Percentiles rank a stretch among this genome's conserved stretches.
These are phyloP conservation scores for Zootermopsis nevadensis DNA, from an alignment of 2,888 invertebrate genomes.

Conservation along the genomic window DNA sequence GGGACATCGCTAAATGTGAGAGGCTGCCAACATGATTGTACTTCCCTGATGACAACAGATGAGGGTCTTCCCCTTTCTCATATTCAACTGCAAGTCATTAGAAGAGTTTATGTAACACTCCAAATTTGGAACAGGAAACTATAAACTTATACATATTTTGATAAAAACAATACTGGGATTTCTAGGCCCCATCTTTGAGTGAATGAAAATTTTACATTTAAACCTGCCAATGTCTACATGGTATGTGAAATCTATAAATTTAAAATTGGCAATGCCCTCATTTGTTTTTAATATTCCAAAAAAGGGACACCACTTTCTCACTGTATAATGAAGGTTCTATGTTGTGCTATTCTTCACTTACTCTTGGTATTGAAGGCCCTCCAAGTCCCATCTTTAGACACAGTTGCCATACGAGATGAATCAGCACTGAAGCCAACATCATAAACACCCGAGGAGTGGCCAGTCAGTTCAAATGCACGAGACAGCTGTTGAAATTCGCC, in stretches of 20 bases:
- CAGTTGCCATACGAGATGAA: constrained; percentile 83
- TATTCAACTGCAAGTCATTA: constrained; percentile 76
- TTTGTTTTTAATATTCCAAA: too few relatives aligned
- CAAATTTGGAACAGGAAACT: too few relatives aligned
- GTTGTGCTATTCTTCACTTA: constrained; percentile 62
- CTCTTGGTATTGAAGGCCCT: constrained; percentile 87
- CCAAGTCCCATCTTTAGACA: constrained; percentile 91
- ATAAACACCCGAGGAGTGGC: constrained; percentile 84
- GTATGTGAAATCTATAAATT: too few relatives aligned
- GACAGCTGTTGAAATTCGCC: constrained; percentile 81
- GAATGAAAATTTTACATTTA: too few relatives aligned
- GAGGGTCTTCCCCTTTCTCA: constrained; percentile 81
- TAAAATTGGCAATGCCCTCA: too few relatives aligned
- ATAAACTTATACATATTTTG: too few relatives aligned
- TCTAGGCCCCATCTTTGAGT: too few relatives aligned
- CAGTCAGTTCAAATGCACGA: constrained; percentile 82
- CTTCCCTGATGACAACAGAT: constrained; percentile 73
- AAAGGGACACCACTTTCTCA: too few relatives aligned
- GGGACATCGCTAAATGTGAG: constrained; percentile 78
- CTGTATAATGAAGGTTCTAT: not conserved
- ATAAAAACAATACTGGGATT: too few relatives aligned
- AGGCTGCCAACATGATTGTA: constrained; percentile 67
- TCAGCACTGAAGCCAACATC: constrained; percentile 86
- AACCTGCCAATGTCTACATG: too few relatives aligned
- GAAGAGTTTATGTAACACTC: too few relatives aligned